Evolutionary conservation across 1,140 invertebrate species (phyloP).

Genomic region (Orius insidiosus): DNA sequence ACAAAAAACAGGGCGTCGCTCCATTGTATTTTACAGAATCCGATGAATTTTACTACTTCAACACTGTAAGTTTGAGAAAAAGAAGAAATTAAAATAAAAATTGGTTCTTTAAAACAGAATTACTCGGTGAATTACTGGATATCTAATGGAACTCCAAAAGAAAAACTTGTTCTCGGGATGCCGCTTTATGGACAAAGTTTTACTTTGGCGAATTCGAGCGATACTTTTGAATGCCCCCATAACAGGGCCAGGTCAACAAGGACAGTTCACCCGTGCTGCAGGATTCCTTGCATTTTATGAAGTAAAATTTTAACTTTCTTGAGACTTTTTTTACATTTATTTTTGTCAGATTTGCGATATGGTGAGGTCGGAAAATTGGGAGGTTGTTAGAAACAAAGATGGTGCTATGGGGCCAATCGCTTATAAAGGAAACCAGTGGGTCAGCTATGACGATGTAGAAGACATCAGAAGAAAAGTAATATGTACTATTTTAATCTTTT

Average conservation of each 20-base stretch:
- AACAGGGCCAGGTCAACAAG: conserved; percentile 35
- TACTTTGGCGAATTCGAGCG: conserved; percentile 26
- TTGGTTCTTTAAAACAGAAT: too few relatives aligned
- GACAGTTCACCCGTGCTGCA: conserved; percentile 38
- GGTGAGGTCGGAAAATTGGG: conserved; percentile 13
- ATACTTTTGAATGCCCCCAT: conserved; percentile 36
- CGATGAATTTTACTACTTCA: conserved; percentile 37
- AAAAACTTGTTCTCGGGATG: conserved; percentile 47
- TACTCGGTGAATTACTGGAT: conserved; percentile 43
- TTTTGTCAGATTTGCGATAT: conserved; percentile 16
- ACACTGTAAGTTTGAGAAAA: conserved; percentile 28
- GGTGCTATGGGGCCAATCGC: conserved; percentile 13
- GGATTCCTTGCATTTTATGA: conserved; percentile 51
- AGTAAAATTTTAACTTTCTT: conserved; percentile 29
- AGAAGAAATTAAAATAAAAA: too few relatives aligned
- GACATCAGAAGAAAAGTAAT: conserved; percentile 34
- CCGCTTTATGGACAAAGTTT: conserved; percentile 47
- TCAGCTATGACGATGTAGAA: conserved; percentile 42
- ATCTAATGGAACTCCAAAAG: conserved; percentile 34
- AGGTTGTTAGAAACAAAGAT: conserved; percentile 4
- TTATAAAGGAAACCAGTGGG: conserved; percentile 39
- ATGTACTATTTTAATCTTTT: too few relatives aligned
- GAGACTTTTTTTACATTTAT: background rate
- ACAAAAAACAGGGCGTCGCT: conserved; percentile 63
- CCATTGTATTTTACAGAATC: conserved; percentile 63